Percentiles rank a stretch among this genome's conserved stretches.
These are phyloP conservation scores for Tetropium fuscum DNA, from an alignment of 2,888 invertebrate genomes.

Conservation along the genomic window DNA sequence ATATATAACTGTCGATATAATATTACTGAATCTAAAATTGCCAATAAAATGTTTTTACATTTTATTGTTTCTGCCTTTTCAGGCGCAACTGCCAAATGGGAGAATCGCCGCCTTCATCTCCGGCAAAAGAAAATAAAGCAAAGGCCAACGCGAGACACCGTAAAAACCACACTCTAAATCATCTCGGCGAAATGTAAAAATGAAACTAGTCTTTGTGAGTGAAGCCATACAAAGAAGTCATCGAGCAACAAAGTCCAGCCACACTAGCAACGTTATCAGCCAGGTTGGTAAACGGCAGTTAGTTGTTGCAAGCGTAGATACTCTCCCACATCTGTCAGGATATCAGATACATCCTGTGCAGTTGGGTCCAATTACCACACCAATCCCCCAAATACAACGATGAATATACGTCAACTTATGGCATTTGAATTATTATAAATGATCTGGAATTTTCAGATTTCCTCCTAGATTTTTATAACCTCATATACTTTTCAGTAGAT, in stretches of 20 bases:
- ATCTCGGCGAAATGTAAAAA: constrained; percentile 17
- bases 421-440: no score
- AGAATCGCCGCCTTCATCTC: constrained; percentile 4
- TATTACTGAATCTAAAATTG: no score
- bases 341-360: constrained; percentile 47
- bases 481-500: no score
- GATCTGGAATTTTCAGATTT: no score
- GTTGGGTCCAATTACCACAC: constrained; percentile 33
- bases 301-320: constrained; percentile 14
- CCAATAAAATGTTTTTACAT: no score
- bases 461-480: no score
- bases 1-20: no score
- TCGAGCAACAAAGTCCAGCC: constrained; percentile 6
- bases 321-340: constrained; percentile 51
- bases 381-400: constrained; percentile 16
- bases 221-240: constrained; percentile 26
- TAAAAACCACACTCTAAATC: constrained; percentile 12
- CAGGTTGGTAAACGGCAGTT: constrained; percentile 15
- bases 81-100: no score
- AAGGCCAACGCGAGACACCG: constrained; percentile 4
- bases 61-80: no score
- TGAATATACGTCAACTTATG: no score
- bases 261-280: background rate
- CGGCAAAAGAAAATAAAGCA: constrained; percentile 4
- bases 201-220: constrained; percentile 15